phyloP scores from a whole-genome alignment of 2,113 vertebrate species.

The Lichenostomus cassidix region DNA sequence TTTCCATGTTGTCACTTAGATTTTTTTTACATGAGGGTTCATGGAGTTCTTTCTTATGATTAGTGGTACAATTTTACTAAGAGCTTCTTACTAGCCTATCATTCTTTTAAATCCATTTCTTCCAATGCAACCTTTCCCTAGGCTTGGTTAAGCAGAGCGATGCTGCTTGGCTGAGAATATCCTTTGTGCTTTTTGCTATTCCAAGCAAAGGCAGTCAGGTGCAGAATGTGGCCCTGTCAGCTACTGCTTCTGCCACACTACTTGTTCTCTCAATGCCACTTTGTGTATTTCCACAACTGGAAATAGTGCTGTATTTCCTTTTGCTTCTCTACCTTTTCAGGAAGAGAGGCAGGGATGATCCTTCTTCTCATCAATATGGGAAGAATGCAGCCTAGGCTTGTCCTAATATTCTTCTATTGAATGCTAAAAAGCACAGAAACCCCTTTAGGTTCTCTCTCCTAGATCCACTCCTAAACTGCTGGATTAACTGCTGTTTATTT shows the following conservation, averaged over 20 bases:
- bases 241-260: rapidly evolving
- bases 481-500: not conserved
- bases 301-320: not conserved
- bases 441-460: not conserved
- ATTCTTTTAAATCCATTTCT: not conserved
- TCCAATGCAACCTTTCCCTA: not conserved
- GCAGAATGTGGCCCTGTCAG: not conserved
- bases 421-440: not conserved
- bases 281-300: not conserved
- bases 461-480: not conserved
- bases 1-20: not conserved
- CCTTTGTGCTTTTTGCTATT: not conserved
- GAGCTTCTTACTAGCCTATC: not conserved
- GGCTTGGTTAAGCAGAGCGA: not conserved
- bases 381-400: not conserved
- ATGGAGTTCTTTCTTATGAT: not conserved
- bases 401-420: not conserved
- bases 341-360: not conserved
- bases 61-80: not conserved
- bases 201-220: not conserved
- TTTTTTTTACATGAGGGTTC: not conserved
- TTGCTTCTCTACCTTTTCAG: not conserved
- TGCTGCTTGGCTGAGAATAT: not conserved
- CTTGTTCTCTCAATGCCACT: not conserved
- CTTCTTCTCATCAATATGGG: not conserved